Conservation (phyloP, 2,113 vertebrate species). For the Telmatochromis bifrenatus region DNA sequence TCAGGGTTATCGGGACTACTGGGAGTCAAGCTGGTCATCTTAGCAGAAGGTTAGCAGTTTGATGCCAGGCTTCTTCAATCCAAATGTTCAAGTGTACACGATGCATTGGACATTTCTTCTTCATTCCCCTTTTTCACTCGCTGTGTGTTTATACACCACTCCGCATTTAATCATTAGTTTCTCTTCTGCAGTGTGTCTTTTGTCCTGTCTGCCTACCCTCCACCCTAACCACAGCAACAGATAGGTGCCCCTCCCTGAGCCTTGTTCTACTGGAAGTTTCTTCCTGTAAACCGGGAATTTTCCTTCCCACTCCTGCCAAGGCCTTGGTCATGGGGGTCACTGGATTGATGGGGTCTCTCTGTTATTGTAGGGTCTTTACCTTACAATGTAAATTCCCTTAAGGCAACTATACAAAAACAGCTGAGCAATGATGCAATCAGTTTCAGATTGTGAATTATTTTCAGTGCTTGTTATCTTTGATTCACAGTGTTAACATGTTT, state of each 20-base stretch:
- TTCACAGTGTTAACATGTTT: background rate
- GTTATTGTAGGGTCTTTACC: background rate
- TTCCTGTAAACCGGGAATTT: background rate
- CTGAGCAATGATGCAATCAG: background rate
- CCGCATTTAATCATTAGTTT: background rate
- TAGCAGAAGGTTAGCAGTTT: background rate
- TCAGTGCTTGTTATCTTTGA: background rate
- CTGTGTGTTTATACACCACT: background rate
- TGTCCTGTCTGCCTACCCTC: background rate
- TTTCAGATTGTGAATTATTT: background rate
- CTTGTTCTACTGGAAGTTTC: background rate
- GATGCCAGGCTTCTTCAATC: background rate
- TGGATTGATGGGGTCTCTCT: background rate
- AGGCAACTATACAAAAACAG: background rate
- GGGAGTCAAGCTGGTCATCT: background rate
- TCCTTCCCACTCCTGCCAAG: background rate
- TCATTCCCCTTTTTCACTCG: fast-evolving
- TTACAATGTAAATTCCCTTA: background rate
- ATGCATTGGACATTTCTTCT: background rate
- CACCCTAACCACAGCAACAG: background rate
- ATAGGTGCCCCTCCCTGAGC: background rate
- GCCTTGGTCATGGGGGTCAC: background rate
- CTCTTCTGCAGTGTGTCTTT: background rate
- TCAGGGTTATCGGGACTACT: background rate
- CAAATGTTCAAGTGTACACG: background rate